Conservation (phyloP, 2,888 invertebrate species). For the Orthosia cruda region DNA sequence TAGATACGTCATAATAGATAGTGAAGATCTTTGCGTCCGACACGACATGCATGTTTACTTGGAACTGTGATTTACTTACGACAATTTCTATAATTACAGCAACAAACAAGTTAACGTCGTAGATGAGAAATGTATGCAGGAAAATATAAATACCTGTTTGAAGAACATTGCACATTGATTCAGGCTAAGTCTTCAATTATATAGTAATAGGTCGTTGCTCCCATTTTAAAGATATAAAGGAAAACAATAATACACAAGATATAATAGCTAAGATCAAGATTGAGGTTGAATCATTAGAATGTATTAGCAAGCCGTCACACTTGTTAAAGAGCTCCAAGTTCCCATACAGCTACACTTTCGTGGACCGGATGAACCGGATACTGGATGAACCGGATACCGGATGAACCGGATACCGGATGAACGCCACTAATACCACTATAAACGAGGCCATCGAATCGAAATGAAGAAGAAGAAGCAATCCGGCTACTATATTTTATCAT, state of each 20-base stretch:
- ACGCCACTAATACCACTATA: no score
- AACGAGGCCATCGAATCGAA: no score
- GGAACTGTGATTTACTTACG: slow-evolving; percentile 12
- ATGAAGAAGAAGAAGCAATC: no score
- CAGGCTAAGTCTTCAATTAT: background rate
- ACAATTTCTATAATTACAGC: slow-evolving; percentile 25
- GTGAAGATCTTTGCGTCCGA: background rate
- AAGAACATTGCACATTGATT: slow-evolving; percentile 3
- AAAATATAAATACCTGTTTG: background rate
- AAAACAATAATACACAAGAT: background rate
- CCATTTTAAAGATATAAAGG: background rate
- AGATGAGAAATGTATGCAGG: slow-evolving; percentile 21
- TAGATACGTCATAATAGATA: slow-evolving; percentile 3
- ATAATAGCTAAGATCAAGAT: background rate
- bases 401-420: no score
- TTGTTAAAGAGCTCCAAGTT: no score
- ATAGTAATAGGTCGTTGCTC: background rate
- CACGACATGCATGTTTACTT: slow-evolving; percentile 29
- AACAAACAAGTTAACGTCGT: slow-evolving; percentile 6
- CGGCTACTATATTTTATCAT: background rate
- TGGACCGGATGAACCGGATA: no score
- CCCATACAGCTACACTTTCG: no score
- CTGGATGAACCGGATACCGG: no score
- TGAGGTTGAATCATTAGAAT: background rate
- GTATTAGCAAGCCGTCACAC: no score